phyloP scores from a whole-genome alignment of 1,140 invertebrate species.

The Apis cerana region DNA sequence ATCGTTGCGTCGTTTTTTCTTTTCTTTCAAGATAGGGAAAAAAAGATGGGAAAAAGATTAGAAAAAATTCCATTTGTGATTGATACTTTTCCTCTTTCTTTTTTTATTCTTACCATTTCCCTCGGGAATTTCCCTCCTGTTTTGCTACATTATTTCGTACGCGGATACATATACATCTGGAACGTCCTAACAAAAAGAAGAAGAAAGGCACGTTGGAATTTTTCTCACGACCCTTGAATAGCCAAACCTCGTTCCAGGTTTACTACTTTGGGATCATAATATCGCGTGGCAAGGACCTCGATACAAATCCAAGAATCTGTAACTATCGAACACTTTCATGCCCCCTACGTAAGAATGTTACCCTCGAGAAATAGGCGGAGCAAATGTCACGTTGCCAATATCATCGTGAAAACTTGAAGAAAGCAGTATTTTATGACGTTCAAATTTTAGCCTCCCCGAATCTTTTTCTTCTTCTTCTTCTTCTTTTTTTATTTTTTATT shows the following conservation, averaged over 20 bases:
- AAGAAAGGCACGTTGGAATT: neutral
- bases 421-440: neutral
- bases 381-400: slow-evolving; percentile 2
- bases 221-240: neutral
- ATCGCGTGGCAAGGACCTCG: neutral
- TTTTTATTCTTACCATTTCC: neutral
- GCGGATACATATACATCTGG: neutral
- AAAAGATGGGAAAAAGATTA: too few relatives aligned
- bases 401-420: neutral
- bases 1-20: neutral
- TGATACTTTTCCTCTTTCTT: too few relatives aligned
- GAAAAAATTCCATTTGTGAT: too few relatives aligned
- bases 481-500: neutral
- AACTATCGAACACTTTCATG: neutral
- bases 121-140: neutral
- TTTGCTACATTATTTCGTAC: neutral
- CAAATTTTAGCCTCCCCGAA: neutral
- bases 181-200: too few relatives aligned
- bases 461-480: neutral
- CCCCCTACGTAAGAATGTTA: neutral
- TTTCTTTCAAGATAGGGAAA: neutral
- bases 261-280: slow-evolving; percentile 7
- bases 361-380: slow-evolving; percentile 5
- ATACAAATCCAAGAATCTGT: slow-evolving; percentile 1
- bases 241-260: slow-evolving; percentile 1